These are phyloP conservation scores for Aspidapion aeneum DNA, from an alignment of 2,888 invertebrate species.

Conservation along the genomic window DNA sequence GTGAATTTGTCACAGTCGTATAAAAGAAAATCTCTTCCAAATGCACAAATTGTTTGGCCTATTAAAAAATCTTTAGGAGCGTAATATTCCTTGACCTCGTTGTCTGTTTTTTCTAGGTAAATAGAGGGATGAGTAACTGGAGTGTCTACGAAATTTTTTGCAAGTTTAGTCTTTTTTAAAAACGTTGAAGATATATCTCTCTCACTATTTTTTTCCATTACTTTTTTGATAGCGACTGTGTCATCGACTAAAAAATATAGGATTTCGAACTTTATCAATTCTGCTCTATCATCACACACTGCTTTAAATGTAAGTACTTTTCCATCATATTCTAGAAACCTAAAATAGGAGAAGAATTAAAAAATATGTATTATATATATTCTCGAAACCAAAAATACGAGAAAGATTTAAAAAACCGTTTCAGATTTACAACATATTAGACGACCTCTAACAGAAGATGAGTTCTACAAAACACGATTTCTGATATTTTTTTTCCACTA, in stretches of 20 bases:
- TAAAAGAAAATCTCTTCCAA: slow-evolving; percentile 69
- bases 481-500: too few species aligned
- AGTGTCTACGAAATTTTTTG: slow-evolving; percentile 53
- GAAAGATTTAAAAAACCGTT: too few species aligned
- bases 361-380: too few species aligned
- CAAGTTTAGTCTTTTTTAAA: slow-evolving; percentile 71
- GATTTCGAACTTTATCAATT: slow-evolving; percentile 62
- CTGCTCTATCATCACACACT: slow-evolving; percentile 64
- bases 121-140: slow-evolving; percentile 61
- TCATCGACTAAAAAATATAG: slow-evolving; percentile 80
- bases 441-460: too few species aligned
- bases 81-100: slow-evolving; percentile 74
- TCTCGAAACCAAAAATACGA: too few species aligned
- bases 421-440: too few species aligned
- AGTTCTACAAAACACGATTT: too few species aligned
- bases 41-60: slow-evolving; percentile 66
- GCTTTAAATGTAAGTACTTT: slow-evolving; percentile 69
- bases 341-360: too few species aligned
- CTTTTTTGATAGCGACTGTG: slow-evolving; percentile 72
- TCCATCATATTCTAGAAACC: slow-evolving; percentile 75
- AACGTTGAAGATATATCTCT: slow-evolving; percentile 73
- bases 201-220: slow-evolving; percentile 67
- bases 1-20: slow-evolving; percentile 81
- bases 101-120: slow-evolving; percentile 65
- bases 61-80: slow-evolving; percentile 72